Conservation (phyloP, 2,797 vertebrate genomes). For the Semaprochilodus insignis region DNA sequence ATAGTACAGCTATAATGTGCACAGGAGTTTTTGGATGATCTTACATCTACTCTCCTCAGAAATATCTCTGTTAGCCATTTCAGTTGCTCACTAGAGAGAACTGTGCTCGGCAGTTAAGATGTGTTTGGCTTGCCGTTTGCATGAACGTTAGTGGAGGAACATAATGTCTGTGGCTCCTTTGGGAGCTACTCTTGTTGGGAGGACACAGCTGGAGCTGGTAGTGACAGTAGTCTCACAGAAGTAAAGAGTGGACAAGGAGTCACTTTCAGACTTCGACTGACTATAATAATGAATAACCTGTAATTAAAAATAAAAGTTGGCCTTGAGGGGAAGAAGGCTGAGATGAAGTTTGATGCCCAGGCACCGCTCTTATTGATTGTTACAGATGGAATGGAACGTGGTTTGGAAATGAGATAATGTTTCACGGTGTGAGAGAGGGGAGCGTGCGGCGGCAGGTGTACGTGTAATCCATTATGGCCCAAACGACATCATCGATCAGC, state of each 20-base stretch:
- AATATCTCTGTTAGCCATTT: too few relatives aligned
- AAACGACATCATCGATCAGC: slow-evolving; percentile 79
- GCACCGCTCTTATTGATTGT: slow-evolving; percentile 69
- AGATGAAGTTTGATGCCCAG: slow-evolving; percentile 49
- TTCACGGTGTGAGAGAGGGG: slow-evolving; percentile 68
- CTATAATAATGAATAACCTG: slow-evolving; percentile 19
- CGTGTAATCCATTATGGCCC: slow-evolving; percentile 72
- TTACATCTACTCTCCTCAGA: too few relatives aligned
- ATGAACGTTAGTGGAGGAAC: too few relatives aligned
- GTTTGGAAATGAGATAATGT: slow-evolving; percentile 74
- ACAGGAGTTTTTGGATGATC: too few relatives aligned
- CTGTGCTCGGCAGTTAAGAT: too few relatives aligned
- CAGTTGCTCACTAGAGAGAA: background rate
- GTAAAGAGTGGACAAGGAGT: slow-evolving; percentile 2
- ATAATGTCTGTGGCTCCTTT: too few relatives aligned
- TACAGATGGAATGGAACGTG: slow-evolving; percentile 62
- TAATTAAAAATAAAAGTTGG: slow-evolving; percentile 48
- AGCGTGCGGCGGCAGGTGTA: slow-evolving; percentile 53
- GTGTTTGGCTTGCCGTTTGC: too few relatives aligned
- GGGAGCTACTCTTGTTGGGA: too few relatives aligned
- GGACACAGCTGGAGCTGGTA: too few relatives aligned
- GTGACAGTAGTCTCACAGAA: too few relatives aligned
- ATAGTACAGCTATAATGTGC: too few relatives aligned
- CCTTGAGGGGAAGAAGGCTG: slow-evolving; percentile 47
- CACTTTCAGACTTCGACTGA: slow-evolving; percentile 9